Conservation (phyloP, 2,113 vertebrate species). For the Pyxicephalus adspersus region DNA sequence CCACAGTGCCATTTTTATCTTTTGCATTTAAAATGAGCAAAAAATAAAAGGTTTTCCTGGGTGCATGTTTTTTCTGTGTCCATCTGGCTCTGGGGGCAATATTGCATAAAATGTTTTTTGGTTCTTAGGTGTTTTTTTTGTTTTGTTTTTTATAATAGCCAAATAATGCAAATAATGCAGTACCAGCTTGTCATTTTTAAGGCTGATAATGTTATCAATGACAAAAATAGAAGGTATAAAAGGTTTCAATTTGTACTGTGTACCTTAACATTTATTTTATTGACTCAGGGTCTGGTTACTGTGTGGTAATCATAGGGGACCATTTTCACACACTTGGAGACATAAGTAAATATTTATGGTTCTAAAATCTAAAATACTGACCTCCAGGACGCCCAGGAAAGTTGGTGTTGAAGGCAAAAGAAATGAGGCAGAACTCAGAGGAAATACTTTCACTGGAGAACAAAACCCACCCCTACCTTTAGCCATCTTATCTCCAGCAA, state of each 20-base stretch:
- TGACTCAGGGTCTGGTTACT: not conserved
- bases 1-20: too few relatives aligned
- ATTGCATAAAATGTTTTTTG: too few relatives aligned
- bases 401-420: slow-evolving; percentile 19
- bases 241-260: not conserved
- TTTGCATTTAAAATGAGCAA: too few relatives aligned
- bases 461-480: slow-evolving; percentile 15
- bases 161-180: too few relatives aligned
- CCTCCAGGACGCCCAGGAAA: not conserved
- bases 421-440: slow-evolving; percentile 42
- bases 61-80: too few relatives aligned
- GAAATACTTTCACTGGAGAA: slow-evolving; percentile 39
- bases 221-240: not conserved
- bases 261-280: not conserved
- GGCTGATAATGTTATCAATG: slow-evolving; percentile 7
- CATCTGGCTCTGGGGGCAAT: too few relatives aligned
- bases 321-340: slow-evolving; percentile 5
- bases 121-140: too few relatives aligned
- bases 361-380: not conserved
- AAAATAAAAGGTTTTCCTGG: too few relatives aligned
- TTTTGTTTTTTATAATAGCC: too few relatives aligned
- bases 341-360: slow-evolving; percentile 16
- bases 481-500: not conserved
- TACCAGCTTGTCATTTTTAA: not conserved
- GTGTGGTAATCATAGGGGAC: slow-evolving; percentile 13